phyloP scores from a whole-genome alignment of 2,113 vertebrate genomes.

The Myotis brandtii region DNA sequence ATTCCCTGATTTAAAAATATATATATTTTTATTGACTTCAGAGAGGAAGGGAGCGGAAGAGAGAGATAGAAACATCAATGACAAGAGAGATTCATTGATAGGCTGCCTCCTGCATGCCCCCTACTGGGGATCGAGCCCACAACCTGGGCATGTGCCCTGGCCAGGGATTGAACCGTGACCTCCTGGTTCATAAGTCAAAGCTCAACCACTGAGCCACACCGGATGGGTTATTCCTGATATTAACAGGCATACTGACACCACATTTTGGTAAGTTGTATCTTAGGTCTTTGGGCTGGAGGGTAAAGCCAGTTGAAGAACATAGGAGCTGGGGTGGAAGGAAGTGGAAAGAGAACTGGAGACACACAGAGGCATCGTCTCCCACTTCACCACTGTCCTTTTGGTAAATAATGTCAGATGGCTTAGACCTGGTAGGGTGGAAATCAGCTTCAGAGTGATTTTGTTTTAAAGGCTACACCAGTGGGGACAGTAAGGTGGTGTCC shows the following conservation, averaged over 20 bases:
- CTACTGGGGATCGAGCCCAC: no score
- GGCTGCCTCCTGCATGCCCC: no score
- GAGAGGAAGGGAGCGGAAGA: no score
- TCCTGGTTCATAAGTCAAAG: no score
- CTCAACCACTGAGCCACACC: no score
- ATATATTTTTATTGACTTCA: no score
- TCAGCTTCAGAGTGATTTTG: not conserved
- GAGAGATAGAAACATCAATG: no score
- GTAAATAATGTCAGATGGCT: not conserved
- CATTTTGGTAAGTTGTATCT: not conserved
- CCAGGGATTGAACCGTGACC: no score
- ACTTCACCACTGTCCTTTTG: not conserved
- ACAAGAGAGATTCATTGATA: no score
- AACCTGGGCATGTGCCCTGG: no score
- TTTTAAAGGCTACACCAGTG: not conserved
- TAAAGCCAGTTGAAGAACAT: not conserved
- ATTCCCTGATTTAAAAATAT: no score
- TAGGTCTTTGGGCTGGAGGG: not conserved
- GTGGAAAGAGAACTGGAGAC: not conserved
- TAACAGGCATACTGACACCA: not conserved
- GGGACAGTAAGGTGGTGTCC: not conserved
- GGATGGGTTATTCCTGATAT: not conserved
- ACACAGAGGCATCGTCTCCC: not conserved
- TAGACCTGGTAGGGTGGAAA: not conserved
- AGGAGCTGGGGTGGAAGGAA: not conserved